Evolutionary conservation across 1,140 invertebrate genomes (phyloP).

Genomic region (Drosophila watanabei): DNA sequence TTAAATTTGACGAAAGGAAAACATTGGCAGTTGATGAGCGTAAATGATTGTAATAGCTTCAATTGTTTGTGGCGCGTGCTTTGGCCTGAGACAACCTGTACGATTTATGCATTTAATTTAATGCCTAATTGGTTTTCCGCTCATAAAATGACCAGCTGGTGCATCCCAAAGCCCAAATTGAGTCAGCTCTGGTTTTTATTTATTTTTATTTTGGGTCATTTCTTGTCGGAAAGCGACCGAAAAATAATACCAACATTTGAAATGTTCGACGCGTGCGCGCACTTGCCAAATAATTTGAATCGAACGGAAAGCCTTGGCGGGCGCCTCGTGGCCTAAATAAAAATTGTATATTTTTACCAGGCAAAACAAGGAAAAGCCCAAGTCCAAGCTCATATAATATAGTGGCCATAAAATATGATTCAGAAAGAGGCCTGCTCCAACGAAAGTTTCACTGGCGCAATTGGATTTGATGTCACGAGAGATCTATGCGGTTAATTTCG

Average conservation of each 20-base stretch:
- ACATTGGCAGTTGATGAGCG: conserved; percentile 29
- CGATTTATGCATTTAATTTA: conserved; percentile 68
- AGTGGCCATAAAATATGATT: conserved; percentile 45
- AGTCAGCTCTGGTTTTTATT: conserved; percentile 36
- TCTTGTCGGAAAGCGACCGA: conserved; percentile 27
- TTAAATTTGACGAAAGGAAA: conserved; percentile 11
- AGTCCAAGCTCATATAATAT: conserved; percentile 16
- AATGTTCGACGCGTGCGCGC: conserved; percentile 71
- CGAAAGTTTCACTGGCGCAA: conserved; percentile 65
- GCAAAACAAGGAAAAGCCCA: conserved; percentile 39
- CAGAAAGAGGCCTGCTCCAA: conserved; percentile 2
- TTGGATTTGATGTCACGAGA: conserved; percentile 56
- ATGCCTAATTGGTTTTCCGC: conserved; percentile 71
- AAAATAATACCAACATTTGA: conserved; percentile 61
- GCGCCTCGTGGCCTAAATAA: conserved; percentile 75
- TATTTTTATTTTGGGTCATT: conserved; percentile 44
- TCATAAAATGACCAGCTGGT: conserved; percentile 46
- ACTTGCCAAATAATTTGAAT: conserved; percentile 76
- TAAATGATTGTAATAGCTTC: conserved; percentile 36
- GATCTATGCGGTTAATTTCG: conserved; percentile 57
- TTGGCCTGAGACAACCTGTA: conserved; percentile 34
- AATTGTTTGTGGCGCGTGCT: conserved; percentile 54
- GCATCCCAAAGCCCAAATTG: conserved; percentile 53
- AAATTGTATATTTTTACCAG: conserved; percentile 45
- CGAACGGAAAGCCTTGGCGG: conserved; percentile 65